phyloP scores from a whole-genome alignment of 1,140 invertebrate genomes.

The Cyrtorhinus lividipennis region DNA sequence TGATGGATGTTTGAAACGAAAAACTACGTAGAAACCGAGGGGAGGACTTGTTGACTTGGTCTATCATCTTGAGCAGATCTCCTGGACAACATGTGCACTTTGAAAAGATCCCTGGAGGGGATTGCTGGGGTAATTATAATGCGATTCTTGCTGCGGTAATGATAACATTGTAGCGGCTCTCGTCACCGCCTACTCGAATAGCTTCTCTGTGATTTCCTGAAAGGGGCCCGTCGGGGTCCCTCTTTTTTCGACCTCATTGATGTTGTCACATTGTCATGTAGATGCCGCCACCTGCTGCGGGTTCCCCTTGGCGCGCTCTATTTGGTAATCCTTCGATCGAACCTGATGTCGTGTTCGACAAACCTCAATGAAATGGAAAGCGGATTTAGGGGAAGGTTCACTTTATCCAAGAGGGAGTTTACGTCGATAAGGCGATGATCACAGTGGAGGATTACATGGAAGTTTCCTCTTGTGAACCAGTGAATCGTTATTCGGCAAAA shows the following conservation, averaged over 20 bases:
- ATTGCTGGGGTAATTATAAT: conserved; percentile 9
- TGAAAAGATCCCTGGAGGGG: background rate
- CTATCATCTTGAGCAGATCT: background rate
- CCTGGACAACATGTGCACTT: background rate
- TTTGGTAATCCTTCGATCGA: background rate
- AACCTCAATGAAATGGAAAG: too few relatives aligned
- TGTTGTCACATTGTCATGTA: conserved; percentile 4
- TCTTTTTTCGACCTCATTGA: background rate
- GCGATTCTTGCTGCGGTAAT: conserved; percentile 8
- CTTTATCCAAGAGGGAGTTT: too few relatives aligned
- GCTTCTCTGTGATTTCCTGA: background rate
- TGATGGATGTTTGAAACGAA: background rate
- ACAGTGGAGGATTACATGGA: too few relatives aligned
- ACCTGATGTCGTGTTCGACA: background rate
- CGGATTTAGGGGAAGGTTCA: too few relatives aligned
- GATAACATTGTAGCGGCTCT: conserved; percentile 1
- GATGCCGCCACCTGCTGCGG: conserved; percentile 12
- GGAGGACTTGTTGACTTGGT: background rate
- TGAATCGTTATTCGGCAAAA: too few relatives aligned
- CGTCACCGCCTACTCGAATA: too few relatives aligned
- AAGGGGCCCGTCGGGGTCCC: background rate
- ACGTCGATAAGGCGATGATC: too few relatives aligned
- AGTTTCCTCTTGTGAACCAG: too few relatives aligned
- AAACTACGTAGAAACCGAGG: background rate
- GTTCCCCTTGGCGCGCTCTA: background rate